These are phyloP conservation scores for Tipula unca DNA, from an alignment of 2,888 invertebrate species.

Conservation along the genomic window DNA sequence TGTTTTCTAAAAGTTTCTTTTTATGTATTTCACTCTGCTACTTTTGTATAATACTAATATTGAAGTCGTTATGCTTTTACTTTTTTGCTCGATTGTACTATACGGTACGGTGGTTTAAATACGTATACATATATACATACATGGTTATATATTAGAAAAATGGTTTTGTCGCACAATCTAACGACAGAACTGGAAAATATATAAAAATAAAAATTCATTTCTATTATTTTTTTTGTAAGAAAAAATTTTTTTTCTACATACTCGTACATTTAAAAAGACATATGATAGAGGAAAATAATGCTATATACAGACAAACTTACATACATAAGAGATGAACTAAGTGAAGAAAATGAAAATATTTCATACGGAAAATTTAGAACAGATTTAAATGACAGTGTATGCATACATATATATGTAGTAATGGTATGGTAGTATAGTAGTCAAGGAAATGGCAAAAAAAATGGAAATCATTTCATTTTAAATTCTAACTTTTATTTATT, in stretches of 20 bases:
- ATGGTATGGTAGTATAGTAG: not conserved
- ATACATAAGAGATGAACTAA: not conserved
- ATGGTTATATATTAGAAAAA: not conserved
- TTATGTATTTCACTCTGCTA: not conserved
- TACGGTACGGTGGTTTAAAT: not conserved
- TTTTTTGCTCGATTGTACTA: not conserved
- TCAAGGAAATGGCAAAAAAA: not conserved
- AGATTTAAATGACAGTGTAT: not conserved
- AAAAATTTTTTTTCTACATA: not conserved
- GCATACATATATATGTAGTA: no score
- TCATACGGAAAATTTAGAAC: not conserved
- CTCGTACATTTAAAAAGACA: not conserved
- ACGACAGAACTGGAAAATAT: not conserved
- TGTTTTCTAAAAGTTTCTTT: not conserved
- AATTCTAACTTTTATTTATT: not conserved
- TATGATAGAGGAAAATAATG: not conserved
- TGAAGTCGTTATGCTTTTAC: not conserved
- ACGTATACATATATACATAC: not conserved
- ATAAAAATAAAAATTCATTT: not conserved
- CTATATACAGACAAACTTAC: not conserved
- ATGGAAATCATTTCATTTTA: not conserved
- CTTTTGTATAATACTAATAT: not conserved
- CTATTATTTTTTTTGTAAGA: not conserved
- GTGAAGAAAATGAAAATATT: not conserved
- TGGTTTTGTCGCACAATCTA: slow-evolving; percentile 3